Percentiles rank a stretch among this genome's conserved stretches.
Evolutionary conservation across 2,113 vertebrate species (phyloP).

Genomic region (Hystrix cristata): DNA sequence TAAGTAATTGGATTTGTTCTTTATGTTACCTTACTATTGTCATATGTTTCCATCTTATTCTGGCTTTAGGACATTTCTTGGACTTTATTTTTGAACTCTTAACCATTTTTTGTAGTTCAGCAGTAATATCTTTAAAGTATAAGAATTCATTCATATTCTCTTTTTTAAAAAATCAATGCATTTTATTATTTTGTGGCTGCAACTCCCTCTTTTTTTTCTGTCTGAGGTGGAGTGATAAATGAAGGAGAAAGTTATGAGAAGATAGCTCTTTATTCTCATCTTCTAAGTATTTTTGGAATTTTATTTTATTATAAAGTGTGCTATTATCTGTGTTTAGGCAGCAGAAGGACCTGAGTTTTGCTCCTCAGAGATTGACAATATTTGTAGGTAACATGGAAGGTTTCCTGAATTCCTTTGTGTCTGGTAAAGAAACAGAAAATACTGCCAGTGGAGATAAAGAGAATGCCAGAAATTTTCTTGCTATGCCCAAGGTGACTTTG

Average conservation of each 20-base stretch:
- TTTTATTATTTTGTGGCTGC: background rate
- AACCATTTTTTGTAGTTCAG: background rate
- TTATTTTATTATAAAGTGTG: background rate
- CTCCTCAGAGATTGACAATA: background rate
- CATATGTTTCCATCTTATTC: background rate
- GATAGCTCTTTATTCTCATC: background rate
- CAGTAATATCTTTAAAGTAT: background rate
- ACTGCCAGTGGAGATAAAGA: background rate
- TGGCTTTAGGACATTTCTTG: background rate
- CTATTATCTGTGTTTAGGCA: background rate
- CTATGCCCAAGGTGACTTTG: background rate
- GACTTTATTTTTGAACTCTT: background rate
- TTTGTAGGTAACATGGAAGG: background rate
- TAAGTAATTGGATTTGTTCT: background rate
- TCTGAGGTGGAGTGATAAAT: background rate
- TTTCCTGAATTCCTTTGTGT: background rate
- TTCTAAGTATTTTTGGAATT: background rate
- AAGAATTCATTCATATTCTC: background rate
- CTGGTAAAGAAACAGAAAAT: background rate
- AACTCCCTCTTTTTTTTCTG: background rate
- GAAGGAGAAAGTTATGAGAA: background rate
- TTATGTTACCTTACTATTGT: background rate
- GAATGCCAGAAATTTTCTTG: background rate
- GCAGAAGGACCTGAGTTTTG: background rate
- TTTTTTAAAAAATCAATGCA: background rate